A percentile compares a stretch with the other conserved stretches of the same genome.
Conservation (phyloP, 2,113 vertebrate species). For the Toxostoma redivivum region DNA sequence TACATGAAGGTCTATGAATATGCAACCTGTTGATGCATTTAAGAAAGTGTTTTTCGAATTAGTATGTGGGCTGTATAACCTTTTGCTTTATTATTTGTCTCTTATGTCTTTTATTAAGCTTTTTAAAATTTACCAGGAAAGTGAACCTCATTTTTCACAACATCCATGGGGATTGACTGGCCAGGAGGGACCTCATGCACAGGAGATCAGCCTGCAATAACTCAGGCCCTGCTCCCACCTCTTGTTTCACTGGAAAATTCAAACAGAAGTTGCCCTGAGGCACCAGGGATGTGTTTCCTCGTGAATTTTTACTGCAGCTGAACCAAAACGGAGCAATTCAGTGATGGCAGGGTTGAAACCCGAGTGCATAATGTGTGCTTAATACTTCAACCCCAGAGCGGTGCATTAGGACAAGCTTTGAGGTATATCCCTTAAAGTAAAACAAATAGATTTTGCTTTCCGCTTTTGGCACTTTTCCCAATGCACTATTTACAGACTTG, state of each 20-base stretch:
- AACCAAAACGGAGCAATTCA: neutral
- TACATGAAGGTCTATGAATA: too few species aligned
- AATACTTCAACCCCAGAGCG: neutral
- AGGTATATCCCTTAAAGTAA: neutral
- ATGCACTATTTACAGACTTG: neutral
- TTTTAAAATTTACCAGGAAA: too few species aligned
- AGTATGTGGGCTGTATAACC: too few species aligned
- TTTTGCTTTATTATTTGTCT: too few species aligned
- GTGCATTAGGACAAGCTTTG: neutral
- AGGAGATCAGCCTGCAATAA: neutral
- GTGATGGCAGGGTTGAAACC: neutral
- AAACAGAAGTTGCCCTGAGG: neutral
- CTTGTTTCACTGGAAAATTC: neutral
- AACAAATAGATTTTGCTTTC: neutral
- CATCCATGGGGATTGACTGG: neutral
- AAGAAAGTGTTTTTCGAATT: too few species aligned
- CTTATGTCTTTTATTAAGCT: too few species aligned
- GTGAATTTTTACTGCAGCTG: neutral
- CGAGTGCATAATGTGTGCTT: neutral
- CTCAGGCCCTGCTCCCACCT: neutral
- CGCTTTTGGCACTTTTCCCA: neutral
- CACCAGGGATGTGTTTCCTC: neutral
- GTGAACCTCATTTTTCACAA: too few species aligned
- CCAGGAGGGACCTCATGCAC: neutral
- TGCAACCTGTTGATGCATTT: too few species aligned